phyloP scores from a whole-genome alignment of 2,113 vertebrate species.

The Otis tarda region DNA sequence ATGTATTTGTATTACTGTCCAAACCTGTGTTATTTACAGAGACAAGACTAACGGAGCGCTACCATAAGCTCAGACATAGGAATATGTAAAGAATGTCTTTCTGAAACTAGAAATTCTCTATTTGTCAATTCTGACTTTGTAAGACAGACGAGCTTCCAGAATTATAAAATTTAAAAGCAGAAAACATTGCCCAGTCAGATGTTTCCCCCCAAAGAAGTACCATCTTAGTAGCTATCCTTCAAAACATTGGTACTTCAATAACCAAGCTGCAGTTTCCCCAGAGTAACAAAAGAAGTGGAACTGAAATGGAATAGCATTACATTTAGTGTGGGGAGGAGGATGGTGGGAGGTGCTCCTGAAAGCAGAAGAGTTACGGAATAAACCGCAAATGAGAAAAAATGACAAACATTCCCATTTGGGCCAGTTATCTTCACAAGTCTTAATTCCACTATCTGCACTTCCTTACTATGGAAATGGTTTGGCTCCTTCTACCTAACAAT shows the following conservation, averaged over 20 bases:
- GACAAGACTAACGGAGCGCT: background rate
- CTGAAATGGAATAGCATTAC: background rate
- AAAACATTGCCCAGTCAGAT: background rate
- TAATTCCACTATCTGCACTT: background rate
- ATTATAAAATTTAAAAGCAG: background rate
- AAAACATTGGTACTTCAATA: background rate
- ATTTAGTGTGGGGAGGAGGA: background rate
- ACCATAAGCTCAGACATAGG: background rate
- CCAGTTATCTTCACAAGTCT: background rate
- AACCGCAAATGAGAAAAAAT: background rate
- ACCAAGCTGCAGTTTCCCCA: background rate
- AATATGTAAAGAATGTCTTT: background rate
- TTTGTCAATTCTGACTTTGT: background rate
- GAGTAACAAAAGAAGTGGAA: background rate
- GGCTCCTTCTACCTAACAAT: background rate
- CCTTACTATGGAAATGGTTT: background rate
- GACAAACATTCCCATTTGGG: background rate
- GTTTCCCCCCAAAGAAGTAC: background rate
- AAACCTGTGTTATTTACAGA: background rate
- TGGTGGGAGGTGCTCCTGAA: background rate
- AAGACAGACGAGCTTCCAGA: background rate
- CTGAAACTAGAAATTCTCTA: background rate
- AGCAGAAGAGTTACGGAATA: background rate
- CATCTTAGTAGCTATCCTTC: background rate
- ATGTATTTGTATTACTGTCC: background rate